Evolutionary conservation across 2,113 vertebrate genomes (phyloP).

Genomic region (Cynoglossus semilaevis): DNA sequence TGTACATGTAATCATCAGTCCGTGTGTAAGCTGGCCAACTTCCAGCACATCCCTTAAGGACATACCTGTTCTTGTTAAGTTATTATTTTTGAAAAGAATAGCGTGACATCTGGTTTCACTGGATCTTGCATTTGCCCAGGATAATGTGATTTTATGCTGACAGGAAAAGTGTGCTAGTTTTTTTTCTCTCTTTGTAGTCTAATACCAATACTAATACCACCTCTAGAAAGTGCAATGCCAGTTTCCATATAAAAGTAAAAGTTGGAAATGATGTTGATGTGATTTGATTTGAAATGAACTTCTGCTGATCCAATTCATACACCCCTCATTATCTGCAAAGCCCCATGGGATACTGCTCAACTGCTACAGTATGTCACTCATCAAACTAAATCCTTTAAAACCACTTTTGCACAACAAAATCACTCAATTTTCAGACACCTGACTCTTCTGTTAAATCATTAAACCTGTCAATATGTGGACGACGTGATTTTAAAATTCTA

Average conservation of each 20-base stretch:
- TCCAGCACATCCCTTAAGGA: slow-evolving; percentile 8
- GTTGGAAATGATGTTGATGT: slow-evolving; percentile 19
- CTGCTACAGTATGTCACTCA: slow-evolving; percentile 25
- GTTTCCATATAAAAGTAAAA: slow-evolving; percentile 24
- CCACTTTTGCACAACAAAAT: slow-evolving; percentile 24
- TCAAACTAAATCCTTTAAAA: slow-evolving; percentile 38
- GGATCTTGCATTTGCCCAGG: slow-evolving; percentile 10
- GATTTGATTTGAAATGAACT: slow-evolving; percentile 28
- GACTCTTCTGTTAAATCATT: slow-evolving; percentile 3
- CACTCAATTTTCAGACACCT: slow-evolving; percentile 16
- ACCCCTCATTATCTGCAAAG: slow-evolving; percentile 26
- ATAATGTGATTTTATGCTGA: not conserved
- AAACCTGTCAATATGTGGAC: not conserved
- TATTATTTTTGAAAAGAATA: not conserved
- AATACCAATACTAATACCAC: not conserved
- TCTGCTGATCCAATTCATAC: slow-evolving; percentile 24
- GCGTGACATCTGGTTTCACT: slow-evolving; percentile 29
- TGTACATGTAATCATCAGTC: not conserved
- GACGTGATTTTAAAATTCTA: not conserved
- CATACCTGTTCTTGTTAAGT: slow-evolving; percentile 17
- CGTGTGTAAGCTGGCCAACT: not conserved
- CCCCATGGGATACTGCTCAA: slow-evolving; percentile 23
- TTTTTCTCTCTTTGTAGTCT: not conserved
- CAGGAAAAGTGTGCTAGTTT: slow-evolving; percentile 8
- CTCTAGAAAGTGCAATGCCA: slow-evolving; percentile 14